phyloP scores from a whole-genome alignment of 2,888 invertebrate species.

The Girardia tigrina region DNA sequence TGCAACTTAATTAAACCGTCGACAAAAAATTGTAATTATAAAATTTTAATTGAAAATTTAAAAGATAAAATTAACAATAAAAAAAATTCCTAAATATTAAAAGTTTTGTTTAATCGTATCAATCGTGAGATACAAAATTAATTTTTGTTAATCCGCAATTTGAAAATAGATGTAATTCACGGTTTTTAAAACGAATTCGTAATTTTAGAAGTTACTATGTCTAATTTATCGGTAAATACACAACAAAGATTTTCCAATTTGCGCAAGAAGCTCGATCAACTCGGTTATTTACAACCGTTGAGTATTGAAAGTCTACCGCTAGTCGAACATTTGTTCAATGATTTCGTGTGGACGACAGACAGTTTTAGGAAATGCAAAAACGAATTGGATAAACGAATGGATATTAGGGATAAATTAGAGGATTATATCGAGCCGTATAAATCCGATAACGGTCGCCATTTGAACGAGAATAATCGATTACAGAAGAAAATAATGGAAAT shows the following conservation, averaged over 20 bases:
- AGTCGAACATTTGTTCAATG: slow-evolving; percentile 66
- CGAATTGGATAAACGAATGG: slow-evolving; percentile 38
- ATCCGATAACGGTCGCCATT: slow-evolving; percentile 49
- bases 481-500: slow-evolving; percentile 46
- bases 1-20: too few species aligned
- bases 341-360: slow-evolving; percentile 72
- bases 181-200: neutral
- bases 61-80: too few species aligned
- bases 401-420: slow-evolving; percentile 47
- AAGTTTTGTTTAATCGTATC: neutral
- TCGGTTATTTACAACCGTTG: slow-evolving; percentile 67
- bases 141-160: slow-evolving; percentile 12
- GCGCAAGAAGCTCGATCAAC: slow-evolving; percentile 63
- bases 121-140: neutral
- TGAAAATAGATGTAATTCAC: neutral
- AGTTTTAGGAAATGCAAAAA: slow-evolving; percentile 70
- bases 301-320: slow-evolving; percentile 65
- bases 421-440: slow-evolving; percentile 44
- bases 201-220: neutral
- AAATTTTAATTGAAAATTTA: too few species aligned
- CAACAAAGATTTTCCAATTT: slow-evolving; percentile 52
- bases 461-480: slow-evolving; percentile 50
- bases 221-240: slow-evolving; percentile 7
- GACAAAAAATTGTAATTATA: too few species aligned
- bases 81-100: too few species aligned